Percentiles rank a stretch among this genome's conserved stretches.
phyloP scores from a whole-genome alignment of 2,113 vertebrate genomes.

The Eubucco bourcierii region DNA sequence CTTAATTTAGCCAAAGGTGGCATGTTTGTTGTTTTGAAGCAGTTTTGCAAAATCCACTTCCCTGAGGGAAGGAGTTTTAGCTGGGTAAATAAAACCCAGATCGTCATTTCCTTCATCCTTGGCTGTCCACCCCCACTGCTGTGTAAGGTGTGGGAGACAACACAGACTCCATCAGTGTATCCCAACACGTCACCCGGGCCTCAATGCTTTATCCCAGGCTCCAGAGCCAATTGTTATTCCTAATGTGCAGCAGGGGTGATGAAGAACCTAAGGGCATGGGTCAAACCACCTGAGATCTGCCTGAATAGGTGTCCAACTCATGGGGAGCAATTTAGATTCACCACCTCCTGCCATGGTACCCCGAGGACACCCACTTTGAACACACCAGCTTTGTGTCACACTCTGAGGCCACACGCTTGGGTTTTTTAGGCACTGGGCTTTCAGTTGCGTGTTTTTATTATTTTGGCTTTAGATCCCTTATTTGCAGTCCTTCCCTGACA shows the following conservation, averaged over 20 bases:
- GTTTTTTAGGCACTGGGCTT: constrained; percentile 40
- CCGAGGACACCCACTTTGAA: constrained; percentile 54
- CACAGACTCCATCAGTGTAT: neutral
- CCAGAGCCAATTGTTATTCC: constrained; percentile 10
- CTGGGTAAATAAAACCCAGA: constrained; percentile 12
- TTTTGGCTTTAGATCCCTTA: constrained; percentile 53
- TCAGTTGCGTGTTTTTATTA: constrained; percentile 53
- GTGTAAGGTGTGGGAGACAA: neutral
- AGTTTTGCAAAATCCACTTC: constrained; percentile 27
- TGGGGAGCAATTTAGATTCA: neutral
- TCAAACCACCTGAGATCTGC: constrained; percentile 28
- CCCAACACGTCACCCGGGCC: neutral
- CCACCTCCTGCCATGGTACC: neutral
- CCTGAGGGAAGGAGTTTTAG: constrained; percentile 20
- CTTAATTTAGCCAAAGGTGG: constrained; percentile 22
- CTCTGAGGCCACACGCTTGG: constrained; percentile 4
- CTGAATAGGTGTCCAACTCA: constrained; percentile 16
- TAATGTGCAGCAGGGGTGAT: neutral
- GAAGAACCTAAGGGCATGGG: neutral
- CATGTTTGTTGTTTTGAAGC: constrained; percentile 19
- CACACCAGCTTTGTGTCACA: neutral
- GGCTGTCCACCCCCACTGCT: neutral
- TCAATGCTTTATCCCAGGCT: neutral
- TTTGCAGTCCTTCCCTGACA: constrained; percentile 61
- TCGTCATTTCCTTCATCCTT: neutral